Conservation (phyloP, 1,140 invertebrate genomes). For the Leptinotarsa undecemlineata region DNA sequence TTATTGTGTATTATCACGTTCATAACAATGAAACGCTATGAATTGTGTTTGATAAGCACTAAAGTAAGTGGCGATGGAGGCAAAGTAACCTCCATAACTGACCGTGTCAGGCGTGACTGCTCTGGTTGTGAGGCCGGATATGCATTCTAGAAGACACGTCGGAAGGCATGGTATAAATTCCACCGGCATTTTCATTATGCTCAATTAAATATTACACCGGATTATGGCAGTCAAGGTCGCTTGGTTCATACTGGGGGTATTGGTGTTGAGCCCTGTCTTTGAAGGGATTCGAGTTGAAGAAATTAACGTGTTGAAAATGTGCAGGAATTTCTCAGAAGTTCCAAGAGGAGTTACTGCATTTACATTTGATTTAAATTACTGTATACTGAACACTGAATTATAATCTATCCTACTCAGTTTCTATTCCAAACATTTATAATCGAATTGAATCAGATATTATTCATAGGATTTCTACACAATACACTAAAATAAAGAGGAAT, state of each 20-base stretch:
- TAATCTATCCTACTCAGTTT: too few relatives aligned
- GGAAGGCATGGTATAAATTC: conserved; percentile 18
- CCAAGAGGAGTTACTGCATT: too few relatives aligned
- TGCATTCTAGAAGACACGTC: conserved; percentile 44
- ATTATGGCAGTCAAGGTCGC: neutral
- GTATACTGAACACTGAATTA: too few relatives aligned
- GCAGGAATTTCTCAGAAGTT: too few relatives aligned
- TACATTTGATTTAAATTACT: too few relatives aligned
- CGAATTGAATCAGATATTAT: too few relatives aligned
- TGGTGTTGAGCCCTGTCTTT: too few relatives aligned
- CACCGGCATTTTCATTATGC: conserved; percentile 9
- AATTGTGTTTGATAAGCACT: conserved; percentile 1
- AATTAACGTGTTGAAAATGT: too few relatives aligned
- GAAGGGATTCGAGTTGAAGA: too few relatives aligned
- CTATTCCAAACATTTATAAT: too few relatives aligned
- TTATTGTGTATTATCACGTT: neutral
- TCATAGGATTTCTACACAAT: too few relatives aligned
- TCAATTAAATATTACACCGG: conserved; percentile 6
- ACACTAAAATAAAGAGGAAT: too few relatives aligned
- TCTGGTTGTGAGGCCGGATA: conserved; percentile 50
- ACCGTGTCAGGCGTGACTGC: conserved; percentile 51
- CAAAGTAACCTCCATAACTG: conserved; percentile 49
- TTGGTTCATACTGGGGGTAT: neutral
- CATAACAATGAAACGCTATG: neutral
- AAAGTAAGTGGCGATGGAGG: conserved; percentile 9